Conservation (phyloP, 1,140 invertebrate species). For the Meteorus sp. region DNA sequence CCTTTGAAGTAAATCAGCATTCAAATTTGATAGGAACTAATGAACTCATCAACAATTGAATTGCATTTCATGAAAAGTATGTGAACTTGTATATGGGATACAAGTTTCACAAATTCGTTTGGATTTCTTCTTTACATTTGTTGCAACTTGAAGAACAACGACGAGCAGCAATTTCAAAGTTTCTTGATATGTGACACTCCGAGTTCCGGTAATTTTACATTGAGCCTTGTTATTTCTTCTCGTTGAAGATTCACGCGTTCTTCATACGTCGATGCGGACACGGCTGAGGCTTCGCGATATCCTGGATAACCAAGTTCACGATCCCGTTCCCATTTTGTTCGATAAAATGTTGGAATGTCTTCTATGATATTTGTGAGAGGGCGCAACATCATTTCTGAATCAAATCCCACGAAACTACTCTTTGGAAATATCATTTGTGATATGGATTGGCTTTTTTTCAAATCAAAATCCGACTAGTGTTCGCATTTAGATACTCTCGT, state of each 20-base stretch:
- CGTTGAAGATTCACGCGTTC: conserved; percentile 32
- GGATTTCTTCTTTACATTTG: conserved; percentile 24
- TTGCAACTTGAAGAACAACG: conserved; percentile 29
- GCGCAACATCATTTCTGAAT: conserved; percentile 13
- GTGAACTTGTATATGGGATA: conserved; percentile 32
- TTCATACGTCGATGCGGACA: conserved; percentile 29
- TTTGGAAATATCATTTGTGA: no score
- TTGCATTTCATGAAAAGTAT: conserved; percentile 19
- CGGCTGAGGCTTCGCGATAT: conserved; percentile 30
- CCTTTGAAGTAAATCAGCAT: background rate
- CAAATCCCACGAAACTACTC: no score
- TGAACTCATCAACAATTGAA: background rate
- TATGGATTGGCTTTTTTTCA: no score
- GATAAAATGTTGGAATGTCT: conserved; percentile 35
- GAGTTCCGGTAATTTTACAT: conserved; percentile 36
- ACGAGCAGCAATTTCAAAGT: conserved; percentile 28
- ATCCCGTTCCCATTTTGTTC: conserved; percentile 37
- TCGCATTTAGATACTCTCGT: no score
- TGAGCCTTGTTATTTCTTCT: conserved; percentile 37
- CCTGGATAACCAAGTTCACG: conserved; percentile 36
- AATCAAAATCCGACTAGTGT: no score
- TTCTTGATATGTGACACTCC: conserved; percentile 37
- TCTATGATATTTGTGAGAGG: conserved; percentile 34
- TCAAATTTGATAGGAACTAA: background rate
- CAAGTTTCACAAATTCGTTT: conserved; percentile 26